phyloP scores from a whole-genome alignment of 2,797 vertebrate genomes.

The Danio jaintianensis region DNA sequence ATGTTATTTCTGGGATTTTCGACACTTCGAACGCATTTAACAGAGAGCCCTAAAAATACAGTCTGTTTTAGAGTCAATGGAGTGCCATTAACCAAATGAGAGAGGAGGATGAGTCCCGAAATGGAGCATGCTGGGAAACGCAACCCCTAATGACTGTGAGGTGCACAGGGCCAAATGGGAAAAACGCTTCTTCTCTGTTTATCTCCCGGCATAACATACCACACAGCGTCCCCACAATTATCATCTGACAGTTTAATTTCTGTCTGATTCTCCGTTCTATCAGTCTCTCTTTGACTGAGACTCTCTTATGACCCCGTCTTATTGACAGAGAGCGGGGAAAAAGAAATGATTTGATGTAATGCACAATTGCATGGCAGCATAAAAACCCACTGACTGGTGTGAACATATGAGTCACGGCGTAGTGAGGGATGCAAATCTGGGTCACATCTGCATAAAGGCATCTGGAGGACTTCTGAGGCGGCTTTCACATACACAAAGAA shows the following conservation, averaged over 20 bases:
- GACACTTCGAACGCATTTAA: neutral
- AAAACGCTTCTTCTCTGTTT: conserved; percentile 42
- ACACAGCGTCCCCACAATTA: conserved; percentile 39
- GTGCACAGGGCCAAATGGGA: conserved; percentile 34
- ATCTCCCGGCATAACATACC: conserved; percentile 39
- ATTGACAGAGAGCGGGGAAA: conserved; percentile 41
- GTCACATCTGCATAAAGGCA: conserved; percentile 24
- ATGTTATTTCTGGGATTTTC: neutral
- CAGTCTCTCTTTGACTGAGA: conserved; percentile 47
- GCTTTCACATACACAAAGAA: conserved; percentile 27
- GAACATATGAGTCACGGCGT: conserved; percentile 13
- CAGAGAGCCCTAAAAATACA: neutral
- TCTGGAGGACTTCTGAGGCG: neutral
- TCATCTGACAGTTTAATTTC: conserved; percentile 46
- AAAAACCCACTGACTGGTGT: neutral
- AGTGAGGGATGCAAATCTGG: conserved; percentile 12
- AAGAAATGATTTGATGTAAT: conserved; percentile 36
- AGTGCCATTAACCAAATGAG: conserved; percentile 69
- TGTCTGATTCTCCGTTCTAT: conserved; percentile 25
- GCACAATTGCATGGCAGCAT: conserved; percentile 30
- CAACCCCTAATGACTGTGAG: conserved; percentile 46
- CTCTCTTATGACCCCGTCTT: conserved; percentile 30
- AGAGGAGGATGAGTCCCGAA: conserved; percentile 62
- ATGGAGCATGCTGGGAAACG: conserved; percentile 59
- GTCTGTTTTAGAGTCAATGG: conserved; percentile 51